Evolutionary conservation across 1,140 invertebrate genomes (phyloP).

Genomic region (Aphaenogaster ashmeadi): DNA sequence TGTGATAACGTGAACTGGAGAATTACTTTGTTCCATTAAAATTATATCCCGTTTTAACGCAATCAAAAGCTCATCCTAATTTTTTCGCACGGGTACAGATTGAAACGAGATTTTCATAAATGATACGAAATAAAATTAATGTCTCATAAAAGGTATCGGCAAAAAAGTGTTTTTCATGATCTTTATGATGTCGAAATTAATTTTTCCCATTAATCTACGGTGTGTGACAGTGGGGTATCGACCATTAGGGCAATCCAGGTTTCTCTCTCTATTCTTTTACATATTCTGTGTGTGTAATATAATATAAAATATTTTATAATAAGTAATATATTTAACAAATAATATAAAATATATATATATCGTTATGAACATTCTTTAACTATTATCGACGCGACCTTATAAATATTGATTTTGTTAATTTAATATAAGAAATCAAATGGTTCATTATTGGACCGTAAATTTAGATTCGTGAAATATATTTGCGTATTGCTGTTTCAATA

Average conservation of each 20-base stretch:
- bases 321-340: conserved; percentile 12
- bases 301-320: conserved; percentile 5
- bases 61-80: conserved; percentile 59
- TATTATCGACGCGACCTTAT: conserved; percentile 19
- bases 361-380: conserved; percentile 15
- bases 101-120: conserved; percentile 64
- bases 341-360: conserved; percentile 9
- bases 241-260: conserved; percentile 19
- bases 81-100: conserved; percentile 52
- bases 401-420: conserved; percentile 28
- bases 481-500: conserved; percentile 45
- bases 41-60: conserved; percentile 58
- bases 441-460: conserved; percentile 47
- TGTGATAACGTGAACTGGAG: conserved; percentile 41
- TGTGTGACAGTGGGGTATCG: conserved; percentile 31
- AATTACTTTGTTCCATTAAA: conserved; percentile 58
- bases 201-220: conserved; percentile 45
- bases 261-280: conserved; percentile 21
- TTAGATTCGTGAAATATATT: conserved; percentile 43
- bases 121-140: conserved; percentile 63
- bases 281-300: neutral
- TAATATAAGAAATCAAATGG: conserved; percentile 27
- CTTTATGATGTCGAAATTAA: conserved; percentile 62
- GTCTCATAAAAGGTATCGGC: conserved; percentile 62
- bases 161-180: conserved; percentile 58